A percentile compares a stretch with the other conserved stretches of the same genome.
Conservation (phyloP, 2,113 vertebrate species). For the Cepphus grylle region DNA sequence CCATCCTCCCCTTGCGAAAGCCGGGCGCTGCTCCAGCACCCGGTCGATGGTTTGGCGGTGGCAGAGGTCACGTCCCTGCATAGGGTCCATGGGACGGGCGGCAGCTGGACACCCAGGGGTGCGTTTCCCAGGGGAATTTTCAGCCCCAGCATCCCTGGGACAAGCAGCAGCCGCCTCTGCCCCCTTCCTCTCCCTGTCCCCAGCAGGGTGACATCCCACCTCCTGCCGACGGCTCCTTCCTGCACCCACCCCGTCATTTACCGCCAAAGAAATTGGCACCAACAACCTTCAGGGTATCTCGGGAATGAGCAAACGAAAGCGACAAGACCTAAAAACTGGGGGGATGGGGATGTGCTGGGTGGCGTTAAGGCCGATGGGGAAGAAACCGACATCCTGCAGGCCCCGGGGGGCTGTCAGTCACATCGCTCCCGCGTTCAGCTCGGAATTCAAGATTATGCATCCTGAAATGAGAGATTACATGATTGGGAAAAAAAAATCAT, state of each 20-base stretch:
- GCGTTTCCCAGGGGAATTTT: not conserved
- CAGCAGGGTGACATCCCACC: not conserved
- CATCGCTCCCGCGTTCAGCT: not conserved
- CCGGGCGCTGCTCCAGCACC: rapidly evolving
- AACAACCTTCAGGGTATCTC: not conserved
- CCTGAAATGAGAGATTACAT: not conserved
- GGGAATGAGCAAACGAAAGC: not conserved
- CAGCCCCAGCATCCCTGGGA: not conserved
- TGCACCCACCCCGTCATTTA: not conserved
- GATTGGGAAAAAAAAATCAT: not conserved
- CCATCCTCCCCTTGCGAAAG: not conserved
- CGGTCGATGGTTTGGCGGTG: rapidly evolving
- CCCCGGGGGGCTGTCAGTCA: not conserved
- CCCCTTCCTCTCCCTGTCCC: not conserved
- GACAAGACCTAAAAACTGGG: rapidly evolving
- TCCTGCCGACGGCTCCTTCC: not conserved
- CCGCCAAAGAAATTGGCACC: not conserved
- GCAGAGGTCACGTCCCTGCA: not conserved
- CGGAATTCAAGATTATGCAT: not conserved
- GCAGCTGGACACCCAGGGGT: not conserved
- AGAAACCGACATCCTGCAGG: not conserved
- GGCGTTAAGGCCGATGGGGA: not conserved
- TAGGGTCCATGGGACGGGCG: not conserved
- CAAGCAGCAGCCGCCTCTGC: not conserved
- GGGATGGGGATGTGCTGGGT: rapidly evolving